Evolutionary conservation across 1,140 invertebrate genomes (phyloP).

Genomic region (Drosophila grimshawi): DNA sequence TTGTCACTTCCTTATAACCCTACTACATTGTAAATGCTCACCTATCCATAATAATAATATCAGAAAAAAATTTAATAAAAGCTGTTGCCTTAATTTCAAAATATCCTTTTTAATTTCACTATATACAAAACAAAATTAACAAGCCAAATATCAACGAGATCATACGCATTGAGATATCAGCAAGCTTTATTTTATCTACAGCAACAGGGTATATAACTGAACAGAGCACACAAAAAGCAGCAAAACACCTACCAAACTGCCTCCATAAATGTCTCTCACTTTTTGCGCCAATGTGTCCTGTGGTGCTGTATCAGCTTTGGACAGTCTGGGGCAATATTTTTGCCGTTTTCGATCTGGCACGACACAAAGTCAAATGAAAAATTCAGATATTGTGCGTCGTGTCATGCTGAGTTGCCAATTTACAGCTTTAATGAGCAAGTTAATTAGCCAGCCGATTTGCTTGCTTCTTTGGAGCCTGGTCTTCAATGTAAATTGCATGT

Average conservation of each 20-base stretch:
- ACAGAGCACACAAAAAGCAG: not conserved
- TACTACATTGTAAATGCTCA: too few relatives aligned
- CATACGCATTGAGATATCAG: too few relatives aligned
- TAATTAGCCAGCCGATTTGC: constrained; percentile 37
- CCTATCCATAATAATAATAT: too few relatives aligned
- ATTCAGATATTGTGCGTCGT: constrained; percentile 32
- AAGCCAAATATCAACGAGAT: too few relatives aligned
- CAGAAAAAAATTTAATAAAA: too few relatives aligned
- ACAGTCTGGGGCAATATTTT: not conserved
- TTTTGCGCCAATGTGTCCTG: not conserved
- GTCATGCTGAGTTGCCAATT: constrained; percentile 53
- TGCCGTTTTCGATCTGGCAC: constrained; percentile 22
- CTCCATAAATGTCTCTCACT: not conserved
- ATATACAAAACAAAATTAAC: too few relatives aligned
- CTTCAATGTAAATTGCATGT: constrained; percentile 35
- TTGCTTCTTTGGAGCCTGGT: constrained; percentile 3
- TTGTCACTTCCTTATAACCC: too few relatives aligned
- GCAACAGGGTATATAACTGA: not conserved
- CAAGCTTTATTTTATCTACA: too few relatives aligned
- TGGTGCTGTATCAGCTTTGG: not conserved
- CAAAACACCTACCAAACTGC: not conserved
- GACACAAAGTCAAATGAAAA: constrained; percentile 25
- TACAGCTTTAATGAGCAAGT: constrained; percentile 54
- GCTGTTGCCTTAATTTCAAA: too few relatives aligned
- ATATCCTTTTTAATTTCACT: too few relatives aligned